Evolutionary conservation across 2,888 invertebrate species (phyloP).

Genomic region (Romanomermis culicivorax): DNA sequence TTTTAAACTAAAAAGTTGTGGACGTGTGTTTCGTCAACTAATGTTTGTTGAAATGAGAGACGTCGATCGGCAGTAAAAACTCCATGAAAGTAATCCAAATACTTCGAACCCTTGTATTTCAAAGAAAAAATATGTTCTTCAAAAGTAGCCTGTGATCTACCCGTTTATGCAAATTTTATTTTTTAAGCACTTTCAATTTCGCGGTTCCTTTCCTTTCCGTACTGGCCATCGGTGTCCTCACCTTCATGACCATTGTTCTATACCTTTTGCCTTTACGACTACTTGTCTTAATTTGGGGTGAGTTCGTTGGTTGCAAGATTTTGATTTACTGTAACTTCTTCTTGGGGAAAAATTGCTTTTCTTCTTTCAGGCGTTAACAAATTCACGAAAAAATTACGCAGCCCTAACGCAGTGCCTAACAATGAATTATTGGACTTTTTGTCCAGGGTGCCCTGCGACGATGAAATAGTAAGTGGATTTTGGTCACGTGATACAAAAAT

Average conservation of each 20-base stretch:
- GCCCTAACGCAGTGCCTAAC: constrained; percentile 83
- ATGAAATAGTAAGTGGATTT: constrained; percentile 47
- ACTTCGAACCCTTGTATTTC: no score
- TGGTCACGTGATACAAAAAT: no score
- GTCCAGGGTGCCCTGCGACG: constrained; percentile 79
- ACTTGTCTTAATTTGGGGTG: constrained; percentile 73
- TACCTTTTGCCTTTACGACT: constrained; percentile 71
- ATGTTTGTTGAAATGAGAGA: no score
- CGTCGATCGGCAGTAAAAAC: no score
- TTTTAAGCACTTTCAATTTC: constrained; percentile 74
- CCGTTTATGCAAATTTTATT: background rate
- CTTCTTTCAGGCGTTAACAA: constrained; percentile 48
- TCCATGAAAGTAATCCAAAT: no score
- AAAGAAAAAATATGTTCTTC: background rate
- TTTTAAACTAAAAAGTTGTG: no score
- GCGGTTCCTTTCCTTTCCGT: constrained; percentile 85
- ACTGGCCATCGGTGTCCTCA: constrained; percentile 57
- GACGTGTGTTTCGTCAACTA: no score
- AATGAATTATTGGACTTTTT: constrained; percentile 85
- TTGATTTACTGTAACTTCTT: background rate
- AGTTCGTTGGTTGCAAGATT: constrained; percentile 15
- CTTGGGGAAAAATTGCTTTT: background rate
- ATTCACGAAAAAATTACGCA: constrained; percentile 70
- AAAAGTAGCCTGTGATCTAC: background rate
- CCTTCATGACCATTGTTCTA: constrained; percentile 51